Base-by-base conservation (phyloP, 2,797 vertebrate species). In the Steatocranus sp. region DNA sequence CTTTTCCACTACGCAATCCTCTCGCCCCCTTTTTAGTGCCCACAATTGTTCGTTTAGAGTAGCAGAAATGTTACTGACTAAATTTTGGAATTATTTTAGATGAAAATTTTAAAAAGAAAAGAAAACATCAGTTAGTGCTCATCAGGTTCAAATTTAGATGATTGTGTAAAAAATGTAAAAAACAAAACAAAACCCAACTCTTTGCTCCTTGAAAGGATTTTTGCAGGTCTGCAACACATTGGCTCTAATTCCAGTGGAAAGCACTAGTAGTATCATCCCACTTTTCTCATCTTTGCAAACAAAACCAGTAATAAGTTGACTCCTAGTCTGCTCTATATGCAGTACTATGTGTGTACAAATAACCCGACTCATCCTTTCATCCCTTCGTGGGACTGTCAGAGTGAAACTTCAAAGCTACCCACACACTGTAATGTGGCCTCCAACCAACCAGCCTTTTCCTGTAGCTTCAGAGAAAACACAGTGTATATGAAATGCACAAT, bases 361-460 rank as follows among this genome's bases (percentile, higher is more conserved):
- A 82, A 76, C 80, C 41, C 82, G 81, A 93, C 78, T 93, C 91
- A 89, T 88, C 56, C 56, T 61, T 61, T 61, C 30, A 61, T 61
- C 56, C 87, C 68, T 70, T 80, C 5, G 30, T 54, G 79, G 83
- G 78, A 83, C 20, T 7, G 34, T 74, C 78, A 4, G 11, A 79
- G 79, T 14, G 30, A 78, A 78, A 76, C 89, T 86, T 91, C 88
- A 90, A 91, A 87, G 53, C 56, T 41, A 27, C 63, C 66, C 17
- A 30, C 66, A n/a, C 32, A 34, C 36, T 54, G 11, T 78, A 76
- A 80, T 20, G 27, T 15, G 63, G 74, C 76, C 58, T 80, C 68
- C 11, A n/a, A 74, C 61, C 82, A 54, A 38, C 9, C 51, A 53
- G 82, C 78, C 56, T 81, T 75, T 6, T 11, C 70, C 51, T 4